phyloP scores from a whole-genome alignment of 2,797 vertebrate species.

The Takifugu rubripes region DNA sequence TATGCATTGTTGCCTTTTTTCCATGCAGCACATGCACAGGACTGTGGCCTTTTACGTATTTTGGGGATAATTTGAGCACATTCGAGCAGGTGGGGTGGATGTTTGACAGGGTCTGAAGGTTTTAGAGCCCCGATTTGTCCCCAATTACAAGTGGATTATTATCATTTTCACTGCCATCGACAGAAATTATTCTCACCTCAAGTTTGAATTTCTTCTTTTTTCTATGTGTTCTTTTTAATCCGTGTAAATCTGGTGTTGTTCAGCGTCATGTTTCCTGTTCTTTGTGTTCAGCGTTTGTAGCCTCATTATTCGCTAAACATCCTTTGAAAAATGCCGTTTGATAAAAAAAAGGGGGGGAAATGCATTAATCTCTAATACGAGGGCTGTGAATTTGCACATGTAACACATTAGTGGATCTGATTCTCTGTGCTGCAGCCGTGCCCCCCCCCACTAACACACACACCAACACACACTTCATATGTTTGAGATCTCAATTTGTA shows the following conservation, averaged over 20 bases:
- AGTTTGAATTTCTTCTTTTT: not conserved
- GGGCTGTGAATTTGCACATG: constrained; percentile 61
- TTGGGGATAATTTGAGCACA: constrained; percentile 64
- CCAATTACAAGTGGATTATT: constrained; percentile 29
- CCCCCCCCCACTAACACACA: constrained; percentile 19
- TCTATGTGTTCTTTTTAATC: constrained; percentile 18
- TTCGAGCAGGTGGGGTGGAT: constrained; percentile 27
- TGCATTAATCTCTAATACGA: constrained; percentile 57
- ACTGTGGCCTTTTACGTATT: constrained; percentile 62
- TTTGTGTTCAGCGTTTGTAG: constrained; percentile 17
- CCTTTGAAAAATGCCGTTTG: constrained; percentile 44
- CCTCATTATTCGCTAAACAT: constrained; percentile 45
- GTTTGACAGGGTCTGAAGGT: constrained; percentile 65
- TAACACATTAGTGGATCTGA: constrained; percentile 64
- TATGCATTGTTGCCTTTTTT: constrained; percentile 41
- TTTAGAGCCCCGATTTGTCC: constrained; percentile 40
- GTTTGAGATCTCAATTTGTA: constrained; percentile 78
- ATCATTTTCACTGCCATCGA: too few relatives aligned
- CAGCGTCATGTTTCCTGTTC: constrained; percentile 10
- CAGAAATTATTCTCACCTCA: not conserved
- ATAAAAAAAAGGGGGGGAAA: constrained; percentile 36
- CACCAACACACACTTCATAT: constrained; percentile 45
- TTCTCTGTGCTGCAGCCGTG: constrained; percentile 62
- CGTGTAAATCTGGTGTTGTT: constrained; percentile 37
- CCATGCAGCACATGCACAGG: constrained; percentile 39